phyloP scores from a whole-genome alignment of 2,888 invertebrate species.

The Liopterus haemorrhoidalis region DNA sequence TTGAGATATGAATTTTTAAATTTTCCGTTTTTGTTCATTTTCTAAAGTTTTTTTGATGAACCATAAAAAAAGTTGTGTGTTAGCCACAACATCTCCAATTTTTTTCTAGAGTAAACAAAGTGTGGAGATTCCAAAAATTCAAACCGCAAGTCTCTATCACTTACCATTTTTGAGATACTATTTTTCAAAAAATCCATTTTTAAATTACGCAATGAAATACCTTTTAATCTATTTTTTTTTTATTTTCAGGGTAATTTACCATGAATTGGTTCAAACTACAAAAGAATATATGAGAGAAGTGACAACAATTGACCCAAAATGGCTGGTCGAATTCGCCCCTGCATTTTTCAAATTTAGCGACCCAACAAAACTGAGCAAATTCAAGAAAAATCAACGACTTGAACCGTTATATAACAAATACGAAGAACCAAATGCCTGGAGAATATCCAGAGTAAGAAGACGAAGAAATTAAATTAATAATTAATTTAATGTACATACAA shows the following conservation, averaged over 20 bases:
- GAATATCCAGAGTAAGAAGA: slow-evolving; percentile 88
- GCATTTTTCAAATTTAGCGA: slow-evolving; percentile 99
- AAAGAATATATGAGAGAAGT: slow-evolving; percentile 99
- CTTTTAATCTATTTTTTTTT: slow-evolving; percentile 11
- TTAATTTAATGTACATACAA: no score
- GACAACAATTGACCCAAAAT: slow-evolving; percentile 93
- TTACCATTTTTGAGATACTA: slow-evolving; percentile 7
- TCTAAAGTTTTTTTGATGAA: no score
- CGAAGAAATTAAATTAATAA: slow-evolving; percentile 79
- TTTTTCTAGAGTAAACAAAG: no score
- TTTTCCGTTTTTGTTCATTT: no score
- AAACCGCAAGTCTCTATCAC: no score
- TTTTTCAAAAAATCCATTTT: slow-evolving; percentile 5
- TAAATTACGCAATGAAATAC: not conserved
- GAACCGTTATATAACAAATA: slow-evolving; percentile 98
- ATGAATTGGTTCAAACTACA: slow-evolving; percentile 96
- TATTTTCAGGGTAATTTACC: slow-evolving; percentile 83
- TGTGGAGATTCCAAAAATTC: no score
- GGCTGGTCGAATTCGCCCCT: slow-evolving; percentile 98
- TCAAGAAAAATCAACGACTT: slow-evolving; percentile 97
- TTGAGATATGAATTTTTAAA: no score
- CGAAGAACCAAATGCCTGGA: slow-evolving; percentile 98
- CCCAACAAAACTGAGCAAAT: slow-evolving; percentile 95
- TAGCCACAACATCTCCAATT: no score
- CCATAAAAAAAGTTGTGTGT: no score